phyloP scores from a whole-genome alignment of 2,797 vertebrate species.

The Sebastes jordani region DNA sequence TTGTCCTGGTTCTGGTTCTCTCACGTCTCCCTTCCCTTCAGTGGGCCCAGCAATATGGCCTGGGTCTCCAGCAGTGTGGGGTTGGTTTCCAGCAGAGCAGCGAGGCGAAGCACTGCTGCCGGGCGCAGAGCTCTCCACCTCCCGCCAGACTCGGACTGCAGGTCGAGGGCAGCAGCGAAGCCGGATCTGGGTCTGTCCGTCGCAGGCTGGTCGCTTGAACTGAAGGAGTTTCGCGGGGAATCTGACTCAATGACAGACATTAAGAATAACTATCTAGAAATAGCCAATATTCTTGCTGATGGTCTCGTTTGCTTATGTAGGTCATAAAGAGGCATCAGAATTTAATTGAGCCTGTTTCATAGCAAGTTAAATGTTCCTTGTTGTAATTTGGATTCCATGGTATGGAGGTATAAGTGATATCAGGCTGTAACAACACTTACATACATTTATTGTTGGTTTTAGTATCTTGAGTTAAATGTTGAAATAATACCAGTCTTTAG shows the following conservation, averaged over 20 bases:
- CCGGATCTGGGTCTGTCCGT: rapidly evolving
- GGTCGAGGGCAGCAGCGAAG: neutral
- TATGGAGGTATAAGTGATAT: neutral
- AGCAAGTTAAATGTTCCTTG: neutral
- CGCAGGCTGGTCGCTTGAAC: neutral
- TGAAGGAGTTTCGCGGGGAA: neutral
- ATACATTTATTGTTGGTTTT: neutral
- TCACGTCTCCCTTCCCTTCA: neutral
- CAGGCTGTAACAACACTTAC: neutral
- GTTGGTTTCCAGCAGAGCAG: rapidly evolving
- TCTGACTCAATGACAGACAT: neutral
- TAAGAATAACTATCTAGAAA: neutral
- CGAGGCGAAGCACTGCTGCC: neutral
- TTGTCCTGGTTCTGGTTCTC: neutral
- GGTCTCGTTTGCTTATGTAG: neutral
- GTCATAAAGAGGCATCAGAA: neutral
- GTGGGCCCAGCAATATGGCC: neutral
- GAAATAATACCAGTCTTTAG: neutral
- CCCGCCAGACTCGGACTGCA: neutral
- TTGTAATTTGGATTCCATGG: neutral
- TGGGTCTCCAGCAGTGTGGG: neutral
- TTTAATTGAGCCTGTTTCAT: neutral
- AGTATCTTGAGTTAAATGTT: neutral
- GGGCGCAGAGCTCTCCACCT: neutral
- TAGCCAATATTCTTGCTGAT: neutral